Evolutionary conservation across 2,797 vertebrate genomes (phyloP).

Genomic region (Amniataba percoides): DNA sequence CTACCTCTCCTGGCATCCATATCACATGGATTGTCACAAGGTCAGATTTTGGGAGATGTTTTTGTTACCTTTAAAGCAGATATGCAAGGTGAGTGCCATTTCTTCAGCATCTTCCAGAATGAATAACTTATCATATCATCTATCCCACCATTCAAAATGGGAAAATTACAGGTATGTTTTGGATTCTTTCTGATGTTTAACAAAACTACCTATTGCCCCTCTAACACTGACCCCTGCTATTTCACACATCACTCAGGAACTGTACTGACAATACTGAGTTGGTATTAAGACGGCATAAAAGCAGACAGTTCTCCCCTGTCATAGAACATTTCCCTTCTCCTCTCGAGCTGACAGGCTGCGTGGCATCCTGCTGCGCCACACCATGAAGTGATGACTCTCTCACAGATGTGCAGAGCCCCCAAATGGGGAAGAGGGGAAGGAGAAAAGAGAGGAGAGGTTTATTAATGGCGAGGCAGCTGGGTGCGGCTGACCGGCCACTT

Average conservation of each 20-base stretch:
- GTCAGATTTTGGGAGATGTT: constrained; percentile 3
- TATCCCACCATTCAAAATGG: not conserved
- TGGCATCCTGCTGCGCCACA: constrained; percentile 67
- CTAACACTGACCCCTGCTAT: not conserved
- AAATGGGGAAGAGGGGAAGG: constrained; percentile 15
- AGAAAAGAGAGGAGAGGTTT: constrained; percentile 32
- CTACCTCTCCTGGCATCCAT: not conserved
- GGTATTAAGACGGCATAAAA: constrained; percentile 19
- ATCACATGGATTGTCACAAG: not conserved
- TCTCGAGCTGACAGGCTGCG: constrained; percentile 57
- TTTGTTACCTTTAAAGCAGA: not conserved
- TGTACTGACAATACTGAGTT: constrained; percentile 27
- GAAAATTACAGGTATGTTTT: not conserved
- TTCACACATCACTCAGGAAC: constrained; percentile 3
- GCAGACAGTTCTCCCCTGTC: constrained; percentile 31
- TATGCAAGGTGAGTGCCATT: not conserved
- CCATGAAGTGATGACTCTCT: constrained; percentile 75
- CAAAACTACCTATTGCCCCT: not conserved
- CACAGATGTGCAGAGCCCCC: constrained; percentile 66
- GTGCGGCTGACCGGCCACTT: constrained; percentile 48
- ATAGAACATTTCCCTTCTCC: constrained; percentile 41
- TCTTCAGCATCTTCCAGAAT: not conserved
- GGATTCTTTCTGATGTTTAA: not conserved
- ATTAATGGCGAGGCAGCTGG: constrained; percentile 43
- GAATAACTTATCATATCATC: not conserved